Evolutionary conservation across 1,140 invertebrate species (phyloP).

Genomic region (Diorhabda elongata): DNA sequence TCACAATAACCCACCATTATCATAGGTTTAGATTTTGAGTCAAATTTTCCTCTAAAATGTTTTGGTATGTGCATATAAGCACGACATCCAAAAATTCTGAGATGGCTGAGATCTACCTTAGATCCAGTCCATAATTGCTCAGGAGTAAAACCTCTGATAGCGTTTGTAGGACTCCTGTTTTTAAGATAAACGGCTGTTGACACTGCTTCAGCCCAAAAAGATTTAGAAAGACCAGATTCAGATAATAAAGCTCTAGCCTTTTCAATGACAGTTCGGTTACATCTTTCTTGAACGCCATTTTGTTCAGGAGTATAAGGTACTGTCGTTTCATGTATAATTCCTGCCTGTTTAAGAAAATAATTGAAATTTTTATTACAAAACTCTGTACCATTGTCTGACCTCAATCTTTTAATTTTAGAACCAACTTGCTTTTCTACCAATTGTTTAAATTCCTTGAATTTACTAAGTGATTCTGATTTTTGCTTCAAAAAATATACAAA

Average conservation of each 20-base stretch:
- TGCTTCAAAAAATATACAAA: conserved; percentile 24
- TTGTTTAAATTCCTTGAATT: conserved; percentile 23
- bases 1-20: conserved; percentile 10
- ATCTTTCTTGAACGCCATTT: not conserved
- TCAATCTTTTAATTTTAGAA: conserved; percentile 15
- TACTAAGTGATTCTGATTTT: conserved; percentile 14
- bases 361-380: too few species aligned
- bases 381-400: conserved; percentile 23
- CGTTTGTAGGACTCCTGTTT: conserved; percentile 5
- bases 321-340: not conserved
- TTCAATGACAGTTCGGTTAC: not conserved
- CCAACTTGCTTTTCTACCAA: conserved; percentile 20
- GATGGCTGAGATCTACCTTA: conserved; percentile 6
- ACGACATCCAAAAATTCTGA: not conserved
- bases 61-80: not conserved
- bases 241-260: not conserved
- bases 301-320: not conserved
- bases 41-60: conserved; percentile 1
- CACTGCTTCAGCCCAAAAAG: conserved; percentile 9
- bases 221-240: not conserved
- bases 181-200: conserved; percentile 1
- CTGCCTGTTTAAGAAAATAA: too few species aligned
- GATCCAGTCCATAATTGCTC: conserved; percentile 13
- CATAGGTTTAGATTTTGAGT: conserved; percentile 4
- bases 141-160: not conserved